phyloP scores from a whole-genome alignment of 2,888 invertebrate species.

The Thysanoteuthis rhombus region DNA sequence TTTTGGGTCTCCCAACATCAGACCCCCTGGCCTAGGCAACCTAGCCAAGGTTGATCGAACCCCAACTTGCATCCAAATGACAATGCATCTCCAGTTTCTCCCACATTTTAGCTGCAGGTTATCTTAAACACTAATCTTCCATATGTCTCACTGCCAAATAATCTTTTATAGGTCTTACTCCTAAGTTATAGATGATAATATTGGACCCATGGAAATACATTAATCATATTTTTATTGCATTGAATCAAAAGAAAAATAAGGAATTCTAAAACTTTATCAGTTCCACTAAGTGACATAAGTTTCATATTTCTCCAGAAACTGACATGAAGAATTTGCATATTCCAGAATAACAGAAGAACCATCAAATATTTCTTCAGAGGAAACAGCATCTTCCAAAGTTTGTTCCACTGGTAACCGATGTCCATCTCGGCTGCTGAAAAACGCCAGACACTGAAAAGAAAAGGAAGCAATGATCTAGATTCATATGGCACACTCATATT shows the following conservation, averaged over 20 bases:
- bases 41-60: too few species aligned
- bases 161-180: too few species aligned
- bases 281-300: constrained; percentile 13
- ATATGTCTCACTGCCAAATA: too few species aligned
- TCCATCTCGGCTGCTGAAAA: constrained; percentile 44
- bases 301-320: constrained; percentile 32
- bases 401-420: constrained; percentile 40
- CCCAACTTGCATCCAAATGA: too few species aligned
- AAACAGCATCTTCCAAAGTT: constrained; percentile 40
- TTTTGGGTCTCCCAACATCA: too few species aligned
- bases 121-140: too few species aligned
- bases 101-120: too few species aligned
- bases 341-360: constrained; percentile 49
- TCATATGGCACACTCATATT: neutral
- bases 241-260: neutral
- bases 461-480: neutral
- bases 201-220: neutral
- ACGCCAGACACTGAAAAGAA: constrained; percentile 46
- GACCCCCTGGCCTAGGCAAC: too few species aligned
- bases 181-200: too few species aligned
- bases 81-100: too few species aligned
- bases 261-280: neutral
- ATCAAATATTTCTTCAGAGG: constrained; percentile 43
- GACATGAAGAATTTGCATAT: constrained; percentile 40
- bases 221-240: neutral